Percentiles rank a stretch among this genome's conserved stretches.
phyloP scores from a whole-genome alignment of 2,113 vertebrate species.

The Oostethus manadensis region DNA sequence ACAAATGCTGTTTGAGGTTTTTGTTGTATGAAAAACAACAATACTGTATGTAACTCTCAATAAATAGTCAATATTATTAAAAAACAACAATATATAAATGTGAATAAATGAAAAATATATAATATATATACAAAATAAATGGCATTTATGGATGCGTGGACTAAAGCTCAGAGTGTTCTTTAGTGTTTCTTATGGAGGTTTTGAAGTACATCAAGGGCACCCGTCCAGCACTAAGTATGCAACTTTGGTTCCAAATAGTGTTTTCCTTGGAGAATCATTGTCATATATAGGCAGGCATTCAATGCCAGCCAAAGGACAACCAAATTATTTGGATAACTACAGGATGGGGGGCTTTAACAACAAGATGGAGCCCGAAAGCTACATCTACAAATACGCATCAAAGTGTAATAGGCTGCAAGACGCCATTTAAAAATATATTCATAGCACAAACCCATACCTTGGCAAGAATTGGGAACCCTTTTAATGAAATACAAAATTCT shows the following conservation, averaged over 20 bases:
- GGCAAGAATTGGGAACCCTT: background rate
- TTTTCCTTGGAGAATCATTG: slow-evolving; percentile 35
- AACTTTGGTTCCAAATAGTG: slow-evolving; percentile 38
- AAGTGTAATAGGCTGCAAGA: slow-evolving; percentile 1
- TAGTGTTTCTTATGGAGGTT: background rate
- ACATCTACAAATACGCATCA: slow-evolving; percentile 9
- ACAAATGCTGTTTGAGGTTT: too few species aligned
- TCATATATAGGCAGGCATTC: slow-evolving; percentile 29
- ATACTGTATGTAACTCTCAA: too few species aligned
- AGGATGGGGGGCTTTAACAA: slow-evolving; percentile 40
- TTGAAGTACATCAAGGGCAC: slow-evolving; percentile 21
- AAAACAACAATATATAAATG: too few species aligned
- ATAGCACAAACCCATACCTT: background rate
- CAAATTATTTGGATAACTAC: slow-evolving; percentile 40
- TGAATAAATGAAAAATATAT: too few species aligned
- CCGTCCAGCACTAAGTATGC: slow-evolving; percentile 35
- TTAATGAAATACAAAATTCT: background rate
- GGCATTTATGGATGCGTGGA: too few species aligned
- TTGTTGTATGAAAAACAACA: too few species aligned
- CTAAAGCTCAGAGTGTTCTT: too few species aligned
- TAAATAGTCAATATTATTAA: too few species aligned
- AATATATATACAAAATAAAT: too few species aligned
- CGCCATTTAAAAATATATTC: slow-evolving; percentile 7
- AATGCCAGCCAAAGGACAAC: slow-evolving; percentile 44
- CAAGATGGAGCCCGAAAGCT: slow-evolving; percentile 17